Evolutionary conservation across 2,888 invertebrate genomes (phyloP).

Genomic region (Drosophila mercatorum): DNA sequence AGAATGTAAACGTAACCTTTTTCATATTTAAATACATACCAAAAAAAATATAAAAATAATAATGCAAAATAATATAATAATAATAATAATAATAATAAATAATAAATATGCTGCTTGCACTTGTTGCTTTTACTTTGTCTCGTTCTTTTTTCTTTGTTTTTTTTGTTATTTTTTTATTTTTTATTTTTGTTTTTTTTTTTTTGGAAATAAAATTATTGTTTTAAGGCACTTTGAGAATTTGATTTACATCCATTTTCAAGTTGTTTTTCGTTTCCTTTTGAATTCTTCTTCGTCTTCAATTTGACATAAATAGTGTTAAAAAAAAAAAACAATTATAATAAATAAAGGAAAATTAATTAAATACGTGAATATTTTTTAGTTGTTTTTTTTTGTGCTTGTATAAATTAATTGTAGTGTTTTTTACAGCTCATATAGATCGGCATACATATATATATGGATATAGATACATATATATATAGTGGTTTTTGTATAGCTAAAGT

Average conservation of each 20-base stretch:
- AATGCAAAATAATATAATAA: constrained; percentile 43
- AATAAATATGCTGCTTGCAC: constrained; percentile 66
- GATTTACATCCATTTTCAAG: constrained; percentile 49
- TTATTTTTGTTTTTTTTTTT: constrained; percentile 14
- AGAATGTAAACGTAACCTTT: constrained; percentile 55
- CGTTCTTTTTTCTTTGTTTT: not conserved
- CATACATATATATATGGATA: not conserved
- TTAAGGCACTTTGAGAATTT: constrained; percentile 82
- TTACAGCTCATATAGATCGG: constrained; percentile 10
- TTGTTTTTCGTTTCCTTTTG: constrained; percentile 18
- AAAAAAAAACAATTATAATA: constrained; percentile 45
- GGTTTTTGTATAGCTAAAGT: constrained; percentile 16
- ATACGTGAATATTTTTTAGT: constrained; percentile 38
- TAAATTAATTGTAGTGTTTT: constrained; percentile 45
- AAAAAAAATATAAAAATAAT: constrained; percentile 45
- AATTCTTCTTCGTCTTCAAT: constrained; percentile 17
- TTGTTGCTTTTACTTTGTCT: constrained; percentile 4
- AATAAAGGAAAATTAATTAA: constrained; percentile 51
- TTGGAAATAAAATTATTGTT: constrained; percentile 59
- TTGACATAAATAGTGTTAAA: constrained; percentile 43
- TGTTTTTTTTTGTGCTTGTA: constrained; percentile 19
- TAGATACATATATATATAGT: constrained; percentile 1
- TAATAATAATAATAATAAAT: constrained; percentile 59
- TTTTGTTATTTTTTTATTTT: not conserved
- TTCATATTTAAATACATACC: constrained; percentile 53